Evolutionary conservation across 2,888 invertebrate species (phyloP), one percentile per base, ranked within the genome.

Genomic region (Acrobasis consociella): DNA sequence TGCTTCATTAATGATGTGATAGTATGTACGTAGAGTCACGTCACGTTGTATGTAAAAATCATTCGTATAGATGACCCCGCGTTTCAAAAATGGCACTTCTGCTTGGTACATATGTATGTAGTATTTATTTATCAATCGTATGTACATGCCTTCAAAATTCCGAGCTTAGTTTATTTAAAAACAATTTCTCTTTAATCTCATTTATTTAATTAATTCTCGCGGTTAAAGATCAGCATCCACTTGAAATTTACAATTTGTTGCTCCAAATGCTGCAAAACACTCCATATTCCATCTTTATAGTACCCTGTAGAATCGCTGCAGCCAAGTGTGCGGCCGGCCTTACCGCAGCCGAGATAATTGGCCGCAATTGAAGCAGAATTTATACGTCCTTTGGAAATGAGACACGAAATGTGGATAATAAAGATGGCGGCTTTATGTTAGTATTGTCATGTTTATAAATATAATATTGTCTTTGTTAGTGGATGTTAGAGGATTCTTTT

Each of bases 281-380:
- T 31, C 31, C 31, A 31, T 31, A 31, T 31, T 31, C 37, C 31
- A 22, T 31, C 49, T 49, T 58, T 58, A 58, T 49, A 10, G 9
- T 0, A 11, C 13, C 46, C 31, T 8, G 58, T 22, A 17, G 17
- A 11, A 31, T 56, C 49, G 49, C 22, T 49, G 58, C 31, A 31
- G 58, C 58, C 49, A 15, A 59, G 64, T 72, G 64, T 67, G 53
- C 31, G 59, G n/a, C 38, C 52, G 49, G 60, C 75, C 73, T 76
- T 65, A 72, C 65, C 66, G 67, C 65, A 70, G 67, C 74, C 72
- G 73, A 79, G 74, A 83, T 84, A 87, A 87, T 87, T 87, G 86
- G 77, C 76, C 71, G 71, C 87, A 87, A 87, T 87, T 87, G 87
- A 76, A 72, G 70, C 68, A 63, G 70, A 56, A 42, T 56, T 56